Percentiles rank a stretch among this genome's conserved stretches.
These are phyloP conservation scores for Podarcis lilfordi DNA, from an alignment of 2,797 vertebrate species.

Conservation along the genomic window DNA sequence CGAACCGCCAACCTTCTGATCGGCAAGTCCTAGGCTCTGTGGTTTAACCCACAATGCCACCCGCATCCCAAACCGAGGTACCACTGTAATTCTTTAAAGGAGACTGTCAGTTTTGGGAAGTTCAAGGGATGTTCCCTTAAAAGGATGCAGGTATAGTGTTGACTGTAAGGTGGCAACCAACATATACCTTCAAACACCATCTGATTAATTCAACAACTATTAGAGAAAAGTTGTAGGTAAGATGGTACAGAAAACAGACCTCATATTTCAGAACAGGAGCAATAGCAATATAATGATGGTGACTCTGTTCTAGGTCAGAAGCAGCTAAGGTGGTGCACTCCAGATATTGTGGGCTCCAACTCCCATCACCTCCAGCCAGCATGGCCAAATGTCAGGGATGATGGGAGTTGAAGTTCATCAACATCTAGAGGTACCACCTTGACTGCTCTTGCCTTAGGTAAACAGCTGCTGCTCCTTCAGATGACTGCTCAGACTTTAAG, in stretches of 20 bases:
- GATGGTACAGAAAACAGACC: neutral
- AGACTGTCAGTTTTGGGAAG: neutral
- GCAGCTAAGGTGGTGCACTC: neutral
- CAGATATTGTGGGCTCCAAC: neutral
- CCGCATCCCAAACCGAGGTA: no score
- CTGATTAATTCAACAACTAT: neutral
- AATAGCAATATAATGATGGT: neutral
- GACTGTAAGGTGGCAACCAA: neutral
- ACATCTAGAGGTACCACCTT: neutral
- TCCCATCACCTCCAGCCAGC: neutral
- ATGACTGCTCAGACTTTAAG: neutral
- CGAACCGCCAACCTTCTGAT: no score
- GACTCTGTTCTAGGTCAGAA: neutral
- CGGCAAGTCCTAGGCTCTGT: no score
- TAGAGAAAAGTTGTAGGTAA: neutral
- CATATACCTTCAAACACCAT: neutral
- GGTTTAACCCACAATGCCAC: no score
- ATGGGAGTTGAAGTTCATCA: neutral
- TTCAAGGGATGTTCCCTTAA: neutral
- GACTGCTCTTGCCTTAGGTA: neutral
- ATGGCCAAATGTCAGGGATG: neutral
- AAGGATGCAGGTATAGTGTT: neutral
- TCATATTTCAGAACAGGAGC: neutral
- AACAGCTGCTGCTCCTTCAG: neutral
- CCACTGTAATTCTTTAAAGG: neutral